Percentiles rank a stretch among this genome's conserved stretches.
phyloP scores from a whole-genome alignment of 2,888 invertebrate species.

The Sylvicola cinctus region DNA sequence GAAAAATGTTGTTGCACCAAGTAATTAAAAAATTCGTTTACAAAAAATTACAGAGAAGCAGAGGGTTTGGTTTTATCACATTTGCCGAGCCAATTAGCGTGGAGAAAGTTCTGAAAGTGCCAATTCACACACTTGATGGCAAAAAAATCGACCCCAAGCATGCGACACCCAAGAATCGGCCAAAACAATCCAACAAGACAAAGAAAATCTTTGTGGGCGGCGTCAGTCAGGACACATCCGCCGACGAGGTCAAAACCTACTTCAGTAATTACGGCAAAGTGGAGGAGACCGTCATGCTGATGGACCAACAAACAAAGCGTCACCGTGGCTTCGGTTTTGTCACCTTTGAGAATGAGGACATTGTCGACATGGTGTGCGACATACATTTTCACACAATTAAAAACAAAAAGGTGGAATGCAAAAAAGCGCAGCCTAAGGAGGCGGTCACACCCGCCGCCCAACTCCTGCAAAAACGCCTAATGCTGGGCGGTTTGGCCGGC shows the following conservation, averaged over 20 bases:
- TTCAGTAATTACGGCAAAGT: constrained; percentile 80
- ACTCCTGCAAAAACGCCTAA: constrained; percentile 43
- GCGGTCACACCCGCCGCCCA: constrained; percentile 56
- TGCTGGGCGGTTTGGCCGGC: constrained; percentile 41
- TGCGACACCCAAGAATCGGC: constrained; percentile 77
- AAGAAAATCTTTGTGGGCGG: constrained; percentile 88
- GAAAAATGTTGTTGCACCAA: too few relatives aligned
- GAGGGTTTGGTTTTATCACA: constrained; percentile 83
- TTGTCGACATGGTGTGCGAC: constrained; percentile 81
- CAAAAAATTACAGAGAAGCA: constrained; percentile 89
- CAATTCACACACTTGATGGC: constrained; percentile 77
- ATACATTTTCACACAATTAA: constrained; percentile 85
- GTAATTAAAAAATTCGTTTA: too few relatives aligned
- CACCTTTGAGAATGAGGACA: constrained; percentile 79
- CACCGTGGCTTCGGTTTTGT: constrained; percentile 84
- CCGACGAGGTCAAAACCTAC: constrained; percentile 76
- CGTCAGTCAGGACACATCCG: constrained; percentile 78
- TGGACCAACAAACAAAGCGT: constrained; percentile 84
- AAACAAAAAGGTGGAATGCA: constrained; percentile 79
- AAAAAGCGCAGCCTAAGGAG: constrained; percentile 81
- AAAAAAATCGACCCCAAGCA: constrained; percentile 90
- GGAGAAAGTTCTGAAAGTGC: constrained; percentile 76
- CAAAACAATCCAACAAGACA: constrained; percentile 65
- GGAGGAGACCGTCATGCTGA: constrained; percentile 81
- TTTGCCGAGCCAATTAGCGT: constrained; percentile 80